Evolutionary conservation across 2,797 vertebrate species (phyloP), one percentile per base, ranked within the genome.

Genomic region (Chelon labrosus): DNA sequence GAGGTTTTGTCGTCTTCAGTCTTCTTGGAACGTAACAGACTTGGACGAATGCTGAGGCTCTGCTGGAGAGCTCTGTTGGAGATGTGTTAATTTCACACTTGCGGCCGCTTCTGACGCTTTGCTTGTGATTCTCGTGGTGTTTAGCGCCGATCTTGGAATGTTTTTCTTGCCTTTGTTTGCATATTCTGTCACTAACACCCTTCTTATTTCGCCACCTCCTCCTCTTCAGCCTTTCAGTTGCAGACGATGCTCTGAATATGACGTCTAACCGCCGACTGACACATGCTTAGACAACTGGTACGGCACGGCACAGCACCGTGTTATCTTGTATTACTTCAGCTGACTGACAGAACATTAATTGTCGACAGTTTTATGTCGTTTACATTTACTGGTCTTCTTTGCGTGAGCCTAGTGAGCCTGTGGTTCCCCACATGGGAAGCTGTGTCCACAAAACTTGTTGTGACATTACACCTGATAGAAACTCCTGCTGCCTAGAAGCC

Each of bases 251-350:
- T 47, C 59, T 79, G 42, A 64, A 65, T 70, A 39, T 60, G 62
- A 64, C 62, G 51, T 60, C 61, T 58, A 19, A 71, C 27, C 17
- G 38, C 19, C 41, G 17, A 65, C 41, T 59, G 55, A 46, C 57
- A 62, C 53, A 70, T 65, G 68, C 59, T n/a, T 17, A 54, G n/a
- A 37, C 27, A 47, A 66, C 3, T 22, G 51, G 16, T 10, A 10
- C 44, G 8, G 7, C 17, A 17, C 11, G 7, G 42, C 3, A 44
- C 7, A n/a, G 7, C 16, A 46, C 16, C n/a, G 44, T 46, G 7
- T 8, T 16, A 11, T 44, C 31, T 35, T 35, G 25, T 12, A 27
- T 27, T 27, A 27, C 25, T 27, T 27, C 0, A 10, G 10, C 10
- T 22, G 13, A 41, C 1, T 2, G 16, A 47, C 4, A 35, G 25